Evolutionary conservation across 92 coral and sea anemone genomes (phyloP), one percentile per base, ranked within the genome.

Genomic region (Phenganax marumi): DNA sequence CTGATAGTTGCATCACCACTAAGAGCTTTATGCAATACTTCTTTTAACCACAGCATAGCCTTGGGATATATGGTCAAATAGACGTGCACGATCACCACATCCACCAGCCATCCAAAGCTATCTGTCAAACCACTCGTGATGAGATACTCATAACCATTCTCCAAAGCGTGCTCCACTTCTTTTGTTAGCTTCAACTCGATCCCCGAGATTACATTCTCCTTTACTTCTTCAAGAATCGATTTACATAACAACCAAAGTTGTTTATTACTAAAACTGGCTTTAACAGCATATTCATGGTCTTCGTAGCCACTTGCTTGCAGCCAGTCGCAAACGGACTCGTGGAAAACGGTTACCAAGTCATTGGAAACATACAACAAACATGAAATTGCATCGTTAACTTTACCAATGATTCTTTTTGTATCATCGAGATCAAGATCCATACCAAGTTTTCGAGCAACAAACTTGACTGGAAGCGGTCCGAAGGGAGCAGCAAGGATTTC

Each of bases 321-420:
- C 65, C 65, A 58, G 21, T 58, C 65, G 21, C n/a, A 16, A 58
- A 58, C 19, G 65, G 65, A 58, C 21, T 58, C 13, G 65, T 58
- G 65, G 21, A 58, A 58, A 58, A 58, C 65, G 65, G 65, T 58
- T 12, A 58, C n/a, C 65, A 14, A 8, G 24, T 83, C 81, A 80
- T 74, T 22, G 12, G 75, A 80, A 33, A 83, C 18, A 26, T 78
- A 80, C 54, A 83, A 83, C 25, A 83, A 43, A 13, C 76, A 80
- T 8, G 81, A 58, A 16, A 58, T 23, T 18, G 65, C 21, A 16
- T 58, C 65, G 21, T 58, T 58, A 6, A 58, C 21, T 58, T 58
- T 58, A 23, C 21, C 21, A 18, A 58, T 58, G 23, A 58, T 14
- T 18, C 21, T 23, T 14, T 58, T 58, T 21, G 65, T 58, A 16